phyloP scores from a whole-genome alignment of 2,113 vertebrate genomes.

The Hystrix cristata region DNA sequence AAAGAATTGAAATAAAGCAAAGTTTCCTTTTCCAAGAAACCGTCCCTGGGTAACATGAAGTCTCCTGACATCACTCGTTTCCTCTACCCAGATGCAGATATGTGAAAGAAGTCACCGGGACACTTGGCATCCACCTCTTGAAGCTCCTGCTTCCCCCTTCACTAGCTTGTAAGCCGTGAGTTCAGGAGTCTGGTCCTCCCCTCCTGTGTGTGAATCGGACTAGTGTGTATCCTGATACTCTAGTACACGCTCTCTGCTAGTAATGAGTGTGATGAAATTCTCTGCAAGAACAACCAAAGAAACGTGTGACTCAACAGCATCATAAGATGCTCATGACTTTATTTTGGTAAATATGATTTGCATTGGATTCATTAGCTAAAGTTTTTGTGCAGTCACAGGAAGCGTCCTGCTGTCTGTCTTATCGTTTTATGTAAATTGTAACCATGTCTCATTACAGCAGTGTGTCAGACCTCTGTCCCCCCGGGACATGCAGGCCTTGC shows the following conservation, averaged over 20 bases:
- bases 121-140: background rate
- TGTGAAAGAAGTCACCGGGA: background rate
- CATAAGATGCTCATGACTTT: background rate
- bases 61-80: background rate
- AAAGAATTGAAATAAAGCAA: slow-evolving; percentile 26
- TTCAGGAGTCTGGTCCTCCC: background rate
- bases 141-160: background rate
- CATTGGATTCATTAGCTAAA: slow-evolving; percentile 33
- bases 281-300: background rate
- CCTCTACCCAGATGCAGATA: background rate
- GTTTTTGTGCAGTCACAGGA: slow-evolving; percentile 18
- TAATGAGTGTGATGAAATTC: background rate
- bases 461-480: background rate
- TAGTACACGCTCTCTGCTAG: background rate
- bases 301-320: background rate
- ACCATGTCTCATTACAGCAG: background rate
- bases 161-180: background rate
- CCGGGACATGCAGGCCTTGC: background rate
- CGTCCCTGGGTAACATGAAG: background rate
- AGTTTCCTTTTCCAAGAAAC: background rate
- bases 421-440: background rate
- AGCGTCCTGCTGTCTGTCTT: slow-evolving; percentile 13
- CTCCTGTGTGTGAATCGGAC: background rate
- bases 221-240: background rate
- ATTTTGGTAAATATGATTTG: slow-evolving; percentile 21